These are phyloP conservation scores for Meliscaeva auricollis DNA, from an alignment of 2,888 invertebrate genomes.

Conservation along the genomic window DNA sequence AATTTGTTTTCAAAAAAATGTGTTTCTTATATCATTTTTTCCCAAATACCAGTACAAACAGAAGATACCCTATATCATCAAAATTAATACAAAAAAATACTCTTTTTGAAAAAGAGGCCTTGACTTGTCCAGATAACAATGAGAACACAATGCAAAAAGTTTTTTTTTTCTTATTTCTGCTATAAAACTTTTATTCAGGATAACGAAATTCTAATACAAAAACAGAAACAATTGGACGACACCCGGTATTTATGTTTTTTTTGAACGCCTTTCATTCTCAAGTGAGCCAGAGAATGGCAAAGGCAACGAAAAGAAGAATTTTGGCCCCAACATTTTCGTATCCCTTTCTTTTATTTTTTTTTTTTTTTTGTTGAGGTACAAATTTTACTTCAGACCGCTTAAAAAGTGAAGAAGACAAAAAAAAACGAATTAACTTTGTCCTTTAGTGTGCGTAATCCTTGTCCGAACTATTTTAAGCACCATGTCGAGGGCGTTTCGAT, in stretches of 20 bases:
- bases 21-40: too few relatives aligned
- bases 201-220: constrained; percentile 59
- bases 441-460: constrained; percentile 51
- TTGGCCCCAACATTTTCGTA: constrained; percentile 29
- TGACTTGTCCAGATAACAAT: constrained; percentile 64
- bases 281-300: constrained; percentile 33
- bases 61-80: not conserved
- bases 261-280: constrained; percentile 1
- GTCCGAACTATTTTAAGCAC: constrained; percentile 59
- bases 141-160: constrained; percentile 52
- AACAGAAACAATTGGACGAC: constrained; percentile 66
- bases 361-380: not conserved
- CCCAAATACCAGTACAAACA: not conserved
- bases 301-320: constrained; percentile 42
- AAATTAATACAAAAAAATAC: constrained; percentile 27
- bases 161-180: constrained; percentile 39
- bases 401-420: constrained; percentile 1
- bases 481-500: constrained; percentile 71
- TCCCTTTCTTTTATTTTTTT: too few relatives aligned
- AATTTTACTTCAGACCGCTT: not conserved
- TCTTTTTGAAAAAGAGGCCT: constrained; percentile 41
- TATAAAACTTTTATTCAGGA: constrained; percentile 30
- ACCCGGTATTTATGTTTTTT: constrained; percentile 65
- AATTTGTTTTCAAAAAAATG: too few relatives aligned
- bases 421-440: constrained; percentile 27